phyloP scores from a whole-genome alignment of 2,888 invertebrate genomes.

The Ptychoptera albimana region DNA sequence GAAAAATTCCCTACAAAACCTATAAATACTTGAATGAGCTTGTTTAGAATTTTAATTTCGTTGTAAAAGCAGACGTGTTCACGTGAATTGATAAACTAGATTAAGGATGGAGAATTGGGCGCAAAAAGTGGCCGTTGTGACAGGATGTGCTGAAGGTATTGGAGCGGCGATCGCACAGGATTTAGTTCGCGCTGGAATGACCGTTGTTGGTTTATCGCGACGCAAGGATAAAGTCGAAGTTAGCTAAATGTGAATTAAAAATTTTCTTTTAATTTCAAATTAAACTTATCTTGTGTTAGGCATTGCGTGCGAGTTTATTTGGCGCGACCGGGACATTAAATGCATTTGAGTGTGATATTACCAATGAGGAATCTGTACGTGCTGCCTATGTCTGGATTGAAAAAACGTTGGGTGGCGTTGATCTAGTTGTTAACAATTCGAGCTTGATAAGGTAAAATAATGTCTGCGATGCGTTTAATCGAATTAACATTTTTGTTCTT shows the following conservation, averaged over 20 bases:
- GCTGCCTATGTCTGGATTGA: conserved; percentile 17
- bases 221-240: conserved; percentile 19
- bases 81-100: no score
- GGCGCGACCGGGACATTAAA: conserved; percentile 16
- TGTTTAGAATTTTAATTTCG: no score
- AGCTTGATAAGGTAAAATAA: background rate
- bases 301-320: conserved; percentile 14
- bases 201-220: conserved; percentile 15
- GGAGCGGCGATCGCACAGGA: conserved; percentile 15
- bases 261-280: no score
- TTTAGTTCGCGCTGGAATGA: conserved; percentile 15
- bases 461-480: background rate
- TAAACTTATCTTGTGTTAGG: conserved; percentile 9
- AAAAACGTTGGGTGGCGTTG: conserved; percentile 14
- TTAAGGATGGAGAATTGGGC: conserved; percentile 15
- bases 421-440: background rate
- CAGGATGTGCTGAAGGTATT: conserved; percentile 15
- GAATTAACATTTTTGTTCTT: background rate
- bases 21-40: no score
- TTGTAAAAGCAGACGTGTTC: no score
- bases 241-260: background rate
- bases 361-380: conserved; percentile 15
- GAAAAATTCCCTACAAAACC: no score
- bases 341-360: conserved; percentile 19
- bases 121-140: conserved; percentile 16